Evolutionary conservation across 2,888 invertebrate genomes (phyloP), one percentile per base, ranked within the genome.

Genomic region (Aquatica leii): DNA sequence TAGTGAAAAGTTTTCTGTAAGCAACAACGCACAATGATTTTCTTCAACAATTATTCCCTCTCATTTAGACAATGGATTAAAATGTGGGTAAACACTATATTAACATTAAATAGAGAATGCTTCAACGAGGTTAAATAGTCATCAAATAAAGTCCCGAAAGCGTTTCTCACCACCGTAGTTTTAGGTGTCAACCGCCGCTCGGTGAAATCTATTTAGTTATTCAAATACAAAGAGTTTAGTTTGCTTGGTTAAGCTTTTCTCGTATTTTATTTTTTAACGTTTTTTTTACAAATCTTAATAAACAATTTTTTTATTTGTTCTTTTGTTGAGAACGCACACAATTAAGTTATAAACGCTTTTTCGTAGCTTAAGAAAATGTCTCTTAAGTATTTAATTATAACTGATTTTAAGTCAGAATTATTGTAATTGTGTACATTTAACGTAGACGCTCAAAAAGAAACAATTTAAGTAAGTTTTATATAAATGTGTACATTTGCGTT

Each of bases 171-270:
- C 46, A 20, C 46, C 46, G 46, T 46, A 46, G 46, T 46, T 46
- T 46, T 46, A 46, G 46, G 46, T 46, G 46, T 46, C 46, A 46
- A 46, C 46, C 46, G 46, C 46, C 46, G 46, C 46, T 46, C 46
- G 46, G 46, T 20, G 46, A 46, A 46, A 46, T 46, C 46, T 46
- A 17, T 46, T 46, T 46, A 46, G 46, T 46, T 46, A 46, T 46
- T 46, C 46, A 46, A 46, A 46, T 18, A 46, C 46, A 11, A 18
- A 46, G 46, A 46, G 17, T 18, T 18, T 46, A 46, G 46, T 11
- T 5, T 18, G n/a, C 17, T 46, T 20, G 18, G 18, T 46, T 18
- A 31, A 6, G 37, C 46, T 46, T 46, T 43, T 46, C 20, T n/a
- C 20, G n/a, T 46, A 5, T 15, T 46, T 46, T 8, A 43, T 4